Percentiles rank a stretch among this genome's conserved stretches.
These are phyloP conservation scores for Ammodytes dubius DNA, from an alignment of 2,113 vertebrate species.

Conservation along the genomic window DNA sequence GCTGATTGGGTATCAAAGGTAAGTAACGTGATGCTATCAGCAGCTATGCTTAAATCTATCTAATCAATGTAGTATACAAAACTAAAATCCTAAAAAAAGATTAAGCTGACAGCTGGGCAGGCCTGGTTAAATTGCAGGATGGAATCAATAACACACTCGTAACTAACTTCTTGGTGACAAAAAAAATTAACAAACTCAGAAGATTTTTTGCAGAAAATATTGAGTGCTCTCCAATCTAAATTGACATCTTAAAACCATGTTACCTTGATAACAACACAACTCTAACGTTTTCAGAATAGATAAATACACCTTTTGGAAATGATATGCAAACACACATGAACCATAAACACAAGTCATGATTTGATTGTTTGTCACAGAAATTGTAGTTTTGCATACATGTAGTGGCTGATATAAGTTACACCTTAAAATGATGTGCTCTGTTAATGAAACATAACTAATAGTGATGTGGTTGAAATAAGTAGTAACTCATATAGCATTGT, in stretches of 20 bases:
- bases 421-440: neutral
- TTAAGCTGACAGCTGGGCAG: neutral
- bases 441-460: neutral
- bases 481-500: neutral
- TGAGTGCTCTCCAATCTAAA: neutral
- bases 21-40: neutral
- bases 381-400: slow-evolving; percentile 19
- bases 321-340: slow-evolving; percentile 31
- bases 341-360: neutral
- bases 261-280: neutral
- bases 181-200: neutral
- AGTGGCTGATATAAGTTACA: neutral
- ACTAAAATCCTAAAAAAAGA: neutral
- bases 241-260: neutral
- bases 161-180: neutral
- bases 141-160: neutral
- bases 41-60: neutral
- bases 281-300: slow-evolving; percentile 3
- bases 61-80: neutral
- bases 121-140: neutral
- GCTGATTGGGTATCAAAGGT: neutral
- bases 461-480: neutral
- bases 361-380: neutral
- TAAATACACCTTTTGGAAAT: slow-evolving; percentile 31
- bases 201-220: neutral